Base-by-base conservation (phyloP, 2,888 invertebrate species). In the Nowickia ferox region DNA sequence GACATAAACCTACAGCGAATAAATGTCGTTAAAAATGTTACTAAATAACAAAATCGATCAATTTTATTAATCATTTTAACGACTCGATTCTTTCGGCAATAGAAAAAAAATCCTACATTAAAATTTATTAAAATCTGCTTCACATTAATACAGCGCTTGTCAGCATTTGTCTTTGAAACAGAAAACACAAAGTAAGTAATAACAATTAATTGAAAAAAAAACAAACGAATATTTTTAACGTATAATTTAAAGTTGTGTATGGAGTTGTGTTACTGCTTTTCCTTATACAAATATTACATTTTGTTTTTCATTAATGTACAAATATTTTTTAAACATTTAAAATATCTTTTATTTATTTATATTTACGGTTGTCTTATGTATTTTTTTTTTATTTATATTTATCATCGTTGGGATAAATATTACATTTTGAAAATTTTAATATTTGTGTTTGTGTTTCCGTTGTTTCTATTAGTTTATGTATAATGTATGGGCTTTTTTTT, bases 391-490 rank as follows among this genome's bases (percentile, higher is more conserved):
- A 19, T 84, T 75, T 84, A 82, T 85, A 85, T 86, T 86, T 83
- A 86, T 76, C 86, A 71, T 86, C 86, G 86, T 86, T 86, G 86
- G 86, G 86, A 86, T 83, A 86, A 87, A 88, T 87, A 87, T 87
- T 87, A 86, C 88, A 87, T 88, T 66, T 87, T 88, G 75, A 83
- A 82, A 66, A 17, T 63, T 57, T 80, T 63, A 22, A 81, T 82
- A 72, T 51, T 55, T 81, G 63, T 61, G 19, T 19, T 44, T 68
- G 10, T 68, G 53, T 66, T 72, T 38, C 63, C n/a, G 6, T 65
- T 46, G 13, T 76, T 17, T 15, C 46, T 11, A 51, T 57, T 30
- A 22, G 17, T 68, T 66, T 66, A 42, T 19, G 71, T 30, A 30
- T 5, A 75, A 42, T 19, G 71, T 30, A 30, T 5, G 76, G 74